These are phyloP conservation scores for Ceratina australensis DNA, from an alignment of 1,140 invertebrate genomes.

Conservation along the genomic window DNA sequence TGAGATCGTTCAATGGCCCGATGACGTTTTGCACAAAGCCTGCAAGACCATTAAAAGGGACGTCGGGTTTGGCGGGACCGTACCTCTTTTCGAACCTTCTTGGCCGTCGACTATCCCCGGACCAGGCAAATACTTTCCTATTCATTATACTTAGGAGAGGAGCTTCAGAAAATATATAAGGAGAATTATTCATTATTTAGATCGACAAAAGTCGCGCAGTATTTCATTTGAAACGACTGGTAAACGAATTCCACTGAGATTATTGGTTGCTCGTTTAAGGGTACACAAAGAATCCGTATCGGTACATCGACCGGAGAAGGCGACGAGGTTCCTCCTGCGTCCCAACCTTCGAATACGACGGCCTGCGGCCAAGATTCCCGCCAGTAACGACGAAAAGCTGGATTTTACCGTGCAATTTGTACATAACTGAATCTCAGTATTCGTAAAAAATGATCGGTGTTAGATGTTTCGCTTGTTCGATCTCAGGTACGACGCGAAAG, in stretches of 20 bases:
- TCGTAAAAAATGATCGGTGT: not conserved
- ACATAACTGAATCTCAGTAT: not conserved
- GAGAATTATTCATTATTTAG: too few relatives aligned
- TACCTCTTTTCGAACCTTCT: conserved; percentile 23
- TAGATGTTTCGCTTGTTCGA: too few relatives aligned
- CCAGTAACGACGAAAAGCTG: conserved; percentile 11
- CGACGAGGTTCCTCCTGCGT: conserved; percentile 22
- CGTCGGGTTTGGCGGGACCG: conserved; percentile 52
- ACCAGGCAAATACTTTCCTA: conserved; percentile 45
- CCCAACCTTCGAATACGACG: conserved; percentile 60
- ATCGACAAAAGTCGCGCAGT: too few relatives aligned
- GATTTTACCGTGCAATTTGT: conserved; percentile 50
- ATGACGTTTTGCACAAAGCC: conserved; percentile 6
- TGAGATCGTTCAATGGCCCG: conserved; percentile 54
- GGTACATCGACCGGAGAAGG: conserved; percentile 51
- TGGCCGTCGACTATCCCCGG: conserved; percentile 49
- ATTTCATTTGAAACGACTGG: too few relatives aligned
- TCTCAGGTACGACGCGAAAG: conserved; percentile 38
- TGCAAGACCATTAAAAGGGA: conserved; percentile 32
- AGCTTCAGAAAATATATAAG: not conserved
- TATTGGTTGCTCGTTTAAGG: conserved; percentile 39
- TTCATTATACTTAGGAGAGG: not conserved
- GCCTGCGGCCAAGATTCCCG: conserved; percentile 43
- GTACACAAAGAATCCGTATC: conserved; percentile 56
- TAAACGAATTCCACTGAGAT: conserved; percentile 14